These are phyloP conservation scores for Rhagophthalmus giganteus DNA, from an alignment of 2,888 invertebrate species.

Conservation along the genomic window DNA sequence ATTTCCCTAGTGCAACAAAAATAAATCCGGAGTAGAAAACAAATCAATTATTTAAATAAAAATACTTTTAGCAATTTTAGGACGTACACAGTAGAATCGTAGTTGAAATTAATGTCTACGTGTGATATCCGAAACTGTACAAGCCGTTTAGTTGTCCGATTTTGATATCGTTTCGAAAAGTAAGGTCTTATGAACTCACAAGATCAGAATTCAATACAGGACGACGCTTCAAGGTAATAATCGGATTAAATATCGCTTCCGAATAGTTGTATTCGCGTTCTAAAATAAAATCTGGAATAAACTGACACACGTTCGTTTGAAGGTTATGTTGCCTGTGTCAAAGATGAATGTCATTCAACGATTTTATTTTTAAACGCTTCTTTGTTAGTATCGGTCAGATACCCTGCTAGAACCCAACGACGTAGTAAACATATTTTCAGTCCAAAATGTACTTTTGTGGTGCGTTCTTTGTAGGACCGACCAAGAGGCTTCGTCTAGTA, in stretches of 20 bases:
- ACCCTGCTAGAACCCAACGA: slow-evolving; percentile 5
- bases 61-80: slow-evolving; percentile 13
- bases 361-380: slow-evolving; percentile 30
- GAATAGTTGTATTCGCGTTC: not conserved
- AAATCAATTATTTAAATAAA: slow-evolving; percentile 30
- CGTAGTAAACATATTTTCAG: slow-evolving; percentile 10
- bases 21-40: slow-evolving; percentile 25
- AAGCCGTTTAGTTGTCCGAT: slow-evolving; percentile 28
- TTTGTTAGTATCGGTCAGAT: slow-evolving; percentile 32
- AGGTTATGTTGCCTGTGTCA: slow-evolving; percentile 51
- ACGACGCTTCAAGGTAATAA: slow-evolving; percentile 60
- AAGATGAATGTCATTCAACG: slow-evolving; percentile 50
- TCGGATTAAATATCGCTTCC: slow-evolving; percentile 2
- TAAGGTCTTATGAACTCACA: slow-evolving; percentile 57
- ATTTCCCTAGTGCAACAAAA: slow-evolving; percentile 16
- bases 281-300: too few relatives aligned
- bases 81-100: not conserved
- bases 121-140: slow-evolving; percentile 3
- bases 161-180: slow-evolving; percentile 29
- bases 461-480: slow-evolving; percentile 43
- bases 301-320: slow-evolving; percentile 8
- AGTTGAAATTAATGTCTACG: slow-evolving; percentile 11
- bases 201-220: slow-evolving; percentile 53
- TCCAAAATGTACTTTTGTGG: slow-evolving; percentile 15
- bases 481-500: slow-evolving; percentile 54